A percentile compares a stretch with the other conserved stretches of the same genome.
phyloP scores from a whole-genome alignment of 2,888 invertebrate genomes.

The Dynastes grantii region DNA sequence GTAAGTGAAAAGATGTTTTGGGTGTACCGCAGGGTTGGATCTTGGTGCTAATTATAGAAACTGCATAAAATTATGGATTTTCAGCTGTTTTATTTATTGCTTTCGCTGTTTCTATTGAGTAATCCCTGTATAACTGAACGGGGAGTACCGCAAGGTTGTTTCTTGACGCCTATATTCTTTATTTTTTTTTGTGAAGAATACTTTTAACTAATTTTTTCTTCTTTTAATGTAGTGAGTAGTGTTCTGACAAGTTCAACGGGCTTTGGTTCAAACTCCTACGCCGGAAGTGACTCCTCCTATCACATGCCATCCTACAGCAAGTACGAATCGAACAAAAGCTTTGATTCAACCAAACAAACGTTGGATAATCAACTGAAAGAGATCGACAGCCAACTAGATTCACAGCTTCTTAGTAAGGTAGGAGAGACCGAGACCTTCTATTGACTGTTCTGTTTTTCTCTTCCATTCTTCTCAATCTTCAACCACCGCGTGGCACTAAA shows the following conservation, averaged over 20 bases:
- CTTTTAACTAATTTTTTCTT: too few species aligned
- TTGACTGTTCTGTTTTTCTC: conserved; percentile 62
- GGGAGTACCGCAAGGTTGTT: not conserved
- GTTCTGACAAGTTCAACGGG: conserved; percentile 75
- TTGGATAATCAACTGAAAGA: conserved; percentile 87
- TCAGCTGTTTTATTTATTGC: not conserved
- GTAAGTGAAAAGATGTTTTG: conserved; percentile 59
- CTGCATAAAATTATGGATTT: not conserved
- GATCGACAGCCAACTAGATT: conserved; percentile 84
- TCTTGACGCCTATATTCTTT: not conserved
- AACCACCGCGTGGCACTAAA: not conserved
- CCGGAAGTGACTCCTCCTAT: conserved; percentile 74
- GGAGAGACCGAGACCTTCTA: conserved; percentile 71
- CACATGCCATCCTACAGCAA: conserved; percentile 69
- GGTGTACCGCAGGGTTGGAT: not conserved
- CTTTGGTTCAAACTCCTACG: conserved; percentile 75
- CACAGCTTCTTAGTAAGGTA: conserved; percentile 78
- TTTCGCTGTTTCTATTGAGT: too few species aligned
- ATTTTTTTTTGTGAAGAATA: not conserved
- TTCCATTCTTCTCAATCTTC: conserved; percentile 51
- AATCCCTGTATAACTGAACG: too few species aligned
- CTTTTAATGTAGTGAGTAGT: conserved; percentile 70
- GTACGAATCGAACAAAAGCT: conserved; percentile 75
- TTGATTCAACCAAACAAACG: conserved; percentile 83
- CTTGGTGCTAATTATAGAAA: not conserved